Evolutionary conservation across 2,888 invertebrate species (phyloP).

Genomic region (Spilosoma lubricipeda): DNA sequence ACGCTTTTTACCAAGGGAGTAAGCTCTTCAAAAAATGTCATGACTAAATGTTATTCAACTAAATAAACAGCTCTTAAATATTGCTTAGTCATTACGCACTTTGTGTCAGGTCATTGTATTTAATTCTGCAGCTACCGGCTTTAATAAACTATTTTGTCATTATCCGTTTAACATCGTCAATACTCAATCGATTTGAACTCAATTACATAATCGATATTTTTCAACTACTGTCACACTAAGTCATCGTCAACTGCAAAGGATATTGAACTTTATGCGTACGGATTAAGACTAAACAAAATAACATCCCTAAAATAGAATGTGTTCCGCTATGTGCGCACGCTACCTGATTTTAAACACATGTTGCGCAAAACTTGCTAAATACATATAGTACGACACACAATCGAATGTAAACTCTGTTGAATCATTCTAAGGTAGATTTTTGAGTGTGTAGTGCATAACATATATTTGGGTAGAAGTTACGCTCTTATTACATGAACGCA

Average conservation of each 20-base stretch:
- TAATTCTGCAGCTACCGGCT: slow-evolving; percentile 25
- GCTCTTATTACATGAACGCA: slow-evolving; percentile 56
- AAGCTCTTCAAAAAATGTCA: neutral
- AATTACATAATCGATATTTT: slow-evolving; percentile 45
- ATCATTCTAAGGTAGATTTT: slow-evolving; percentile 23
- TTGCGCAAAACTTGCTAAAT: slow-evolving; percentile 59
- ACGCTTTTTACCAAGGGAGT: too few species aligned
- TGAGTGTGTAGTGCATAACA: slow-evolving; percentile 11
- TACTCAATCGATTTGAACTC: slow-evolving; percentile 27
- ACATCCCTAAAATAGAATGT: slow-evolving; percentile 54
- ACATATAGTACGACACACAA: slow-evolving; percentile 31
- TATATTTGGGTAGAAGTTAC: slow-evolving; percentile 48
- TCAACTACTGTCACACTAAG: slow-evolving; percentile 35
- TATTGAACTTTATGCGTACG: slow-evolving; percentile 23
- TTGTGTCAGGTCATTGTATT: slow-evolving; percentile 15
- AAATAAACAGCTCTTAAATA: neutral
- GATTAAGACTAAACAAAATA: slow-evolving; percentile 30
- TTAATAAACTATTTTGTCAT: slow-evolving; percentile 42
- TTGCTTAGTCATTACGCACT: slow-evolving; percentile 10
- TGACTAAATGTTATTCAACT: neutral
- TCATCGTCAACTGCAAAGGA: slow-evolving; percentile 15
- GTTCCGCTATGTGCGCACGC: slow-evolving; percentile 58
- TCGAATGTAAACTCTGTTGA: slow-evolving; percentile 29
- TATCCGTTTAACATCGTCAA: slow-evolving; percentile 31
- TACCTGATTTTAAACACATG: slow-evolving; percentile 52